These are phyloP conservation scores for Dicrostonyx torquatus DNA, from an alignment of 2,797 vertebrate species.

Conservation along the genomic window DNA sequence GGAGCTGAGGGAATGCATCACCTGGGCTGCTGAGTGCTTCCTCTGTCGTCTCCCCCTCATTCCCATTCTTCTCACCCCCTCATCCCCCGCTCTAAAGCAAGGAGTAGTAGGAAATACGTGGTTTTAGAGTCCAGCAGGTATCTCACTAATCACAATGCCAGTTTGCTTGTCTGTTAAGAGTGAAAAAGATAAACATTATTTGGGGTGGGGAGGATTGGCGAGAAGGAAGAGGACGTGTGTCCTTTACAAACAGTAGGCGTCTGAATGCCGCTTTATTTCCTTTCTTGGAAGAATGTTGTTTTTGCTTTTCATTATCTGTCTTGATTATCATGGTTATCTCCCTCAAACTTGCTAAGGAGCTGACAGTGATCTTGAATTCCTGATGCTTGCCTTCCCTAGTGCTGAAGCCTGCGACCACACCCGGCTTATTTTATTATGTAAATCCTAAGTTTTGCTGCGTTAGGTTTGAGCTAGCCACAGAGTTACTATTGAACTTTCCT, in stretches of 20 bases:
- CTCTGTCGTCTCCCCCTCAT: background rate
- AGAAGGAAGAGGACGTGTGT: background rate
- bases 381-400: background rate
- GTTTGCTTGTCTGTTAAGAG: background rate
- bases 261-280: background rate
- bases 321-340: background rate
- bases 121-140: background rate
- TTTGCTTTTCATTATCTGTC: background rate
- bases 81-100: background rate
- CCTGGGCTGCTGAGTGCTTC: background rate
- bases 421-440: background rate
- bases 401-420: background rate
- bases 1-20: rapidly evolving
- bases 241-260: background rate
- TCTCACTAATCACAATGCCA: background rate
- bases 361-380: background rate
- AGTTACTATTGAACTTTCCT: background rate
- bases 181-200: background rate
- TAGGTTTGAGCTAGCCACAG: background rate
- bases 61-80: too few relatives aligned
- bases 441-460: background rate
- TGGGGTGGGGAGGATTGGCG: too few relatives aligned
- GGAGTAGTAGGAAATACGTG: background rate
- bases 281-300: background rate
- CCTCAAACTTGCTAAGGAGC: background rate